Evolutionary conservation across 2,113 vertebrate species (phyloP).

Genomic region (Pygoscelis antarcticus): DNA sequence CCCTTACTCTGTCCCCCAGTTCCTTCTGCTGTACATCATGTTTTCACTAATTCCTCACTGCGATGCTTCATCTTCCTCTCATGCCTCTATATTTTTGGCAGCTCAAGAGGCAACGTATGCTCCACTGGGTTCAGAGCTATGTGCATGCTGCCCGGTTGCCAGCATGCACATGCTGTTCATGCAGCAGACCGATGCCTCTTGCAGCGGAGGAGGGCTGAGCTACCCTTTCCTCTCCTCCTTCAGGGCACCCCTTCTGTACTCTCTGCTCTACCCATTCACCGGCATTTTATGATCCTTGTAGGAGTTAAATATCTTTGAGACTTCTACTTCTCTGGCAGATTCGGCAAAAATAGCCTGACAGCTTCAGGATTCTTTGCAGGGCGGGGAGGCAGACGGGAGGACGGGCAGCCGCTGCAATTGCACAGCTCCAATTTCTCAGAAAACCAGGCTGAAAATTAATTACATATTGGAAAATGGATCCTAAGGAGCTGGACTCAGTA

Average conservation of each 20-base stretch:
- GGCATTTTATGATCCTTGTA: neutral
- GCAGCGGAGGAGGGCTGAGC: neutral
- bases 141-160: neutral
- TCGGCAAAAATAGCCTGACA: neutral
- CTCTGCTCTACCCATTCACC: neutral
- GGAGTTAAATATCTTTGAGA: neutral
- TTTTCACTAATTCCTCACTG: neutral
- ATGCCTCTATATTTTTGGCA: neutral
- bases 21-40: neutral
- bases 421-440: neutral
- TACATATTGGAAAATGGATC: neutral
- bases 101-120: neutral
- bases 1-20: neutral
- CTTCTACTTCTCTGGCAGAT: neutral
- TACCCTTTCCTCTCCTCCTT: neutral
- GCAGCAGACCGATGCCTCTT: accelerated
- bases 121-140: neutral
- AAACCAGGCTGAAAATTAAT: neutral
- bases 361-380: neutral
- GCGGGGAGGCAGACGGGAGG: neutral
- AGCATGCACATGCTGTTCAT: neutral
- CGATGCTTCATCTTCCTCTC: neutral
- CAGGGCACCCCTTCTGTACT: accelerated
- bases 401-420: neutral
- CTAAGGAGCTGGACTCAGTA: neutral